phyloP scores from a whole-genome alignment of 2,113 vertebrate genomes.

The Actenoides lindsayi region DNA sequence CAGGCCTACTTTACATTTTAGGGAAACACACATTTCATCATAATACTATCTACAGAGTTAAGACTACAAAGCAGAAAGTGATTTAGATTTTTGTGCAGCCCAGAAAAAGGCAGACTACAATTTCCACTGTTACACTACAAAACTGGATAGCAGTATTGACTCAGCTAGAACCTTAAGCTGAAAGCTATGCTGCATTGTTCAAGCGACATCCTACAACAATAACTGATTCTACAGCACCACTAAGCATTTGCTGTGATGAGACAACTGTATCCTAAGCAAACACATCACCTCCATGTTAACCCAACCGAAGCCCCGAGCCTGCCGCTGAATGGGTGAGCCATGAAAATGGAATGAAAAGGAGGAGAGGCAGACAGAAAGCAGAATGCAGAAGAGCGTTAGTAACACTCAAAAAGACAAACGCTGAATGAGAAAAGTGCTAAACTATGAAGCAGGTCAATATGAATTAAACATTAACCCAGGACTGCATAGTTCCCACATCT shows the following conservation, averaged over 20 bases:
- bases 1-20: neutral
- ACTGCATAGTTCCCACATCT: neutral
- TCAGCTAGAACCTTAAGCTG: neutral
- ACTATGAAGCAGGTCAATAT: neutral
- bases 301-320: constrained; percentile 49
- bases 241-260: neutral
- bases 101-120: neutral
- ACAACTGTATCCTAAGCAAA: neutral
- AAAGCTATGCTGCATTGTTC: neutral
- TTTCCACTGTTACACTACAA: neutral
- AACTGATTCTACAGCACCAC: constrained; percentile 17
- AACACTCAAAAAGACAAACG: neutral
- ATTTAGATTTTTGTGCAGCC: neutral
- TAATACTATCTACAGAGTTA: neutral
- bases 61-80: neutral
- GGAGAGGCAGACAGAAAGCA: neutral
- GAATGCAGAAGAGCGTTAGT: neutral
- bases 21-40: neutral
- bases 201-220: neutral
- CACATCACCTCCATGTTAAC: constrained; percentile 63
- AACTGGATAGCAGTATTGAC: neutral
- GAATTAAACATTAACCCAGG: neutral
- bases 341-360: neutral
- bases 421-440: neutral
- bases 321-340: constrained; percentile 13